Evolutionary conservation across 1,140 invertebrate species (phyloP).

Genomic region (Babylonia areolata): DNA sequence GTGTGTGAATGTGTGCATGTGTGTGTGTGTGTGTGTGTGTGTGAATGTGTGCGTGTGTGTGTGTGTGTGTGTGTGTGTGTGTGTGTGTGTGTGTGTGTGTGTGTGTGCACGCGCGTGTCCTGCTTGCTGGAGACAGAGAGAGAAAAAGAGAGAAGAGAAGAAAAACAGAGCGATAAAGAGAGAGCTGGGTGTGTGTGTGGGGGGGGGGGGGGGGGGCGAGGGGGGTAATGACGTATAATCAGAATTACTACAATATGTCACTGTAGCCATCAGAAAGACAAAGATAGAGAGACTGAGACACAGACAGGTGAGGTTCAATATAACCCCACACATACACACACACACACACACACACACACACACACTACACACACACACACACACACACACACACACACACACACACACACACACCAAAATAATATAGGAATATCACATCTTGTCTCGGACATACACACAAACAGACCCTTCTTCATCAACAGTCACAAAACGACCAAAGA

Average conservation of each 20-base stretch:
- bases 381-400: not conserved
- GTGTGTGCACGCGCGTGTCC: too few species aligned
- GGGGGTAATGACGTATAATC: not conserved
- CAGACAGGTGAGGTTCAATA: not conserved
- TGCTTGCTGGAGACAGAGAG: not conserved
- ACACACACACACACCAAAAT: not conserved
- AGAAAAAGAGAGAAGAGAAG: not conserved
- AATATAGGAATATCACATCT: too few species aligned
- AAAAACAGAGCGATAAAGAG: not conserved
- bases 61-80: too few species aligned
- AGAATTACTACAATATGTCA: too few species aligned
- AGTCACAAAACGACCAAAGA: too few species aligned
- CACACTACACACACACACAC: not conserved
- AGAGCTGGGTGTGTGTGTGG: not conserved
- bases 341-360: not conserved
- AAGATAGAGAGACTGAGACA: not conserved
- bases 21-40: too few species aligned
- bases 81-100: too few species aligned
- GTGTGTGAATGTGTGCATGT: too few species aligned
- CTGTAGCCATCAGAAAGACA: too few species aligned
- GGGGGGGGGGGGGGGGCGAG: not conserved
- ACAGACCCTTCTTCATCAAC: too few species aligned
- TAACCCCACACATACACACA: not conserved
- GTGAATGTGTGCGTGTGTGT: too few species aligned
- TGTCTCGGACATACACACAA: too few species aligned